Conservation (phyloP, 2,888 invertebrate genomes). For the Nomada ferruginata region DNA sequence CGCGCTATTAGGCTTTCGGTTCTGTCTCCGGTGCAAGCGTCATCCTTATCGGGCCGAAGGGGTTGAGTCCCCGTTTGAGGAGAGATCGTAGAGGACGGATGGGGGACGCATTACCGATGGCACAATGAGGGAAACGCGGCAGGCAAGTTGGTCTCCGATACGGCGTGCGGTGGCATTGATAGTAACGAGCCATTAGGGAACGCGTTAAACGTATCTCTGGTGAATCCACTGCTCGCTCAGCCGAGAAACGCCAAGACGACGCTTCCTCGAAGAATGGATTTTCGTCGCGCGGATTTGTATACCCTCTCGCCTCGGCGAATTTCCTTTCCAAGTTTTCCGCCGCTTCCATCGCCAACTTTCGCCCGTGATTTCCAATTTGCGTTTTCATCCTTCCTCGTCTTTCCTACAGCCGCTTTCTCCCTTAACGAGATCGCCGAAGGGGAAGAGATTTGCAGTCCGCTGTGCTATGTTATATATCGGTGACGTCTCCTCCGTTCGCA, state of each 20-base stretch:
- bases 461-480: too few relatives aligned
- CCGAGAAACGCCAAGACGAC: conserved; percentile 42
- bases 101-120: conserved; percentile 61
- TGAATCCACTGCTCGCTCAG: conserved; percentile 42
- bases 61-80: conserved; percentile 37
- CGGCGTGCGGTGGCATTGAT: conserved; percentile 64
- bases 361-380: too few relatives aligned
- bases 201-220: conserved; percentile 63
- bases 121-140: conserved; percentile 72
- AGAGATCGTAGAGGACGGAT: conserved; percentile 26
- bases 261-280: conserved; percentile 27
- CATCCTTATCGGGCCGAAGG: conserved; percentile 55
- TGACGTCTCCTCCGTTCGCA: too few relatives aligned
- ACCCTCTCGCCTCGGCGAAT: conserved; percentile 27
- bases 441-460: too few relatives aligned
- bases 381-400: too few relatives aligned
- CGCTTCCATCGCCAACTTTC: neutral
- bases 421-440: too few relatives aligned
- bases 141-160: conserved; percentile 65
- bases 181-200: conserved; percentile 65
- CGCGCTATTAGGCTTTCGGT: conserved; percentile 79
- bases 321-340: neutral
- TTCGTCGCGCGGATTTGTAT: conserved; percentile 15
- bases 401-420: too few relatives aligned
- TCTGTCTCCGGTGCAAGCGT: conserved; percentile 52